phyloP scores from a whole-genome alignment of 2,113 vertebrate species.

The Oryctolagus cuniculus region mOryCun1.1 NC_091432.1:156230501-156231000 shows the following conservation, averaged over 20 bases:
- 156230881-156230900: background rate
- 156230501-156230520: background rate
- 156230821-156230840: background rate
- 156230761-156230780: background rate
- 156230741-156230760: background rate
- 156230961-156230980: background rate
- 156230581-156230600: background rate
- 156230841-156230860: background rate
- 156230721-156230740: background rate
- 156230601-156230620: accelerated
- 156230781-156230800: background rate
- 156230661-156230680: background rate
- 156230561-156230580: background rate
- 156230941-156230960: background rate
- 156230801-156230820: background rate
- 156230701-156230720: background rate
- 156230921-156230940: background rate
- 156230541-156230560: background rate
- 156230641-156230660: background rate
- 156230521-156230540: background rate
- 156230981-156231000: background rate
- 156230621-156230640: background rate
- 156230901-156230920: background rate
- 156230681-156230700: background rate
- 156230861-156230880: background rate